These are phyloP conservation scores for Paracentrotus lividus DNA, from an alignment of 53 echinoderm and acorn worm genomes.

Conservation along the genomic window DNA sequence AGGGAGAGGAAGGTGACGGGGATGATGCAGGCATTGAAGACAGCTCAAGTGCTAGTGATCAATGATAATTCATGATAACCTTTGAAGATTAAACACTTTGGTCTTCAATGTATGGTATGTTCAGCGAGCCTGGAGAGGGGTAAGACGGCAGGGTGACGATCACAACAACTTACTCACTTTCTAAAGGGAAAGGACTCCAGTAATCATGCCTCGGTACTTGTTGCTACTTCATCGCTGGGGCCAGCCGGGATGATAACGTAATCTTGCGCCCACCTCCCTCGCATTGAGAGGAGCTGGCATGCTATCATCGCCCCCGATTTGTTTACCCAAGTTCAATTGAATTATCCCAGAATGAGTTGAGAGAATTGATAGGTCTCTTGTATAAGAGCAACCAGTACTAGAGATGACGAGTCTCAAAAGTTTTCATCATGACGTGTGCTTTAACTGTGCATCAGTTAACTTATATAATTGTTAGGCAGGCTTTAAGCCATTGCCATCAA, in stretches of 20 bases:
- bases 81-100: conserved; percentile 66
- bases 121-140: not conserved
- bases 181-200: not conserved
- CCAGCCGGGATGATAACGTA: conserved; percentile 47
- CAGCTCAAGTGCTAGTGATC: conserved; percentile 62
- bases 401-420: no score
- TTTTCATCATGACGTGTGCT: not conserved
- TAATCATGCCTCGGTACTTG: conserved; percentile 33
- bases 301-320: conserved; percentile 64
- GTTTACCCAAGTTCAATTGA: conserved; percentile 67
- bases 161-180: not conserved
- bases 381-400: not conserved
- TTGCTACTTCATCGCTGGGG: conserved; percentile 40
- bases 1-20: not conserved
- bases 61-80: conserved; percentile 69
- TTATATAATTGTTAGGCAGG: not conserved
- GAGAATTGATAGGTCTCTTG: conserved; percentile 22
- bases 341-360: conserved; percentile 59
- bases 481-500: not conserved
- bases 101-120: conserved; percentile 36
- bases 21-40: conserved; percentile 10
- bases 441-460: not conserved
- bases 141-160: conserved; percentile 31
- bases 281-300: conserved; percentile 14
- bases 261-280: not conserved